phyloP scores from a whole-genome alignment of 2,113 vertebrate genomes.

The Mus musculus region GRCm39 chr6:121850001-121850500 shows the following conservation, averaged over 20 bases:
- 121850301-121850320: neutral
- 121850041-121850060: neutral
- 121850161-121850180: neutral
- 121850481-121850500: neutral
- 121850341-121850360: neutral
- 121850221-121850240: neutral
- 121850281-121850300: neutral
- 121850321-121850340: too few relatives aligned
- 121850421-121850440: neutral
- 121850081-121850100: neutral
- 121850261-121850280: neutral
- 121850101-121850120: neutral
- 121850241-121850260: neutral
- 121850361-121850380: neutral
- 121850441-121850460: neutral
- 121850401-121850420: neutral
- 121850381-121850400: neutral
- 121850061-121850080: neutral
- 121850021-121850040: neutral
- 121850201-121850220: neutral
- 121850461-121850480: neutral
- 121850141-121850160: neutral
- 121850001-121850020: neutral
- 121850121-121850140: neutral
- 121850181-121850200: neutral